Evolutionary conservation across 2,113 vertebrate species (phyloP).

Genomic region (Apistogramma diplotaenia): DNA sequence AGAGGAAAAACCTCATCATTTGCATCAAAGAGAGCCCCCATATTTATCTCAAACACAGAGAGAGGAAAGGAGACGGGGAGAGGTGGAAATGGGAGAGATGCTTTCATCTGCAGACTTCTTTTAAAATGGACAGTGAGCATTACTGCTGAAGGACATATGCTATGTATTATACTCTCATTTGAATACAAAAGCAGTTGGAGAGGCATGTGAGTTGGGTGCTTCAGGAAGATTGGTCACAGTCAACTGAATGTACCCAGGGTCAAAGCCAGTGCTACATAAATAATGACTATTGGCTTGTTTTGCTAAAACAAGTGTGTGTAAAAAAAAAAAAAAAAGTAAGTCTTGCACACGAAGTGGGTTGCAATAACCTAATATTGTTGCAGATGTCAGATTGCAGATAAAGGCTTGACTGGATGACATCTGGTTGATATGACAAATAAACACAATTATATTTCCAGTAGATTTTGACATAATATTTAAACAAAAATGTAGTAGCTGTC

Average conservation of each 20-base stretch:
- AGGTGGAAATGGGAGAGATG: constrained; percentile 56
- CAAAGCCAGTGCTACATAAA: constrained; percentile 43
- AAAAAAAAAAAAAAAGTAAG: constrained; percentile 11
- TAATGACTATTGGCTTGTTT: constrained; percentile 56
- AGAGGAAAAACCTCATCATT: constrained; percentile 65
- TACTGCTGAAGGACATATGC: constrained; percentile 71
- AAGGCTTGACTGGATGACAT: constrained; percentile 31
- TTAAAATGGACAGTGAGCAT: constrained; percentile 66
- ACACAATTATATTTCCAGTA: not conserved
- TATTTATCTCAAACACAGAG: constrained; percentile 65
- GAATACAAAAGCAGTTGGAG: constrained; percentile 76
- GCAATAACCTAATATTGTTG: constrained; percentile 34
- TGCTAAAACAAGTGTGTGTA: constrained; percentile 43
- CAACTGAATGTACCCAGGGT: constrained; percentile 46
- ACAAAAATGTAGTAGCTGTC: not conserved
- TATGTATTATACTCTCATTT: constrained; percentile 74
- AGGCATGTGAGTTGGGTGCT: constrained; percentile 46
- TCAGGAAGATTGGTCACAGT: constrained; percentile 70
- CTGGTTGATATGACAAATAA: constrained; percentile 31
- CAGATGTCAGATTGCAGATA: constrained; percentile 30
- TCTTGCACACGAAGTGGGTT: constrained; percentile 48
- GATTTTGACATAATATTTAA: not conserved
- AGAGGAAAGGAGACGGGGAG: constrained; percentile 39
- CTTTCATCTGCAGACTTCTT: constrained; percentile 73
- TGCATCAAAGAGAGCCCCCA: constrained; percentile 71